Evolutionary conservation across 2,888 invertebrate genomes (phyloP).

Genomic region (Sinelater perroti): DNA sequence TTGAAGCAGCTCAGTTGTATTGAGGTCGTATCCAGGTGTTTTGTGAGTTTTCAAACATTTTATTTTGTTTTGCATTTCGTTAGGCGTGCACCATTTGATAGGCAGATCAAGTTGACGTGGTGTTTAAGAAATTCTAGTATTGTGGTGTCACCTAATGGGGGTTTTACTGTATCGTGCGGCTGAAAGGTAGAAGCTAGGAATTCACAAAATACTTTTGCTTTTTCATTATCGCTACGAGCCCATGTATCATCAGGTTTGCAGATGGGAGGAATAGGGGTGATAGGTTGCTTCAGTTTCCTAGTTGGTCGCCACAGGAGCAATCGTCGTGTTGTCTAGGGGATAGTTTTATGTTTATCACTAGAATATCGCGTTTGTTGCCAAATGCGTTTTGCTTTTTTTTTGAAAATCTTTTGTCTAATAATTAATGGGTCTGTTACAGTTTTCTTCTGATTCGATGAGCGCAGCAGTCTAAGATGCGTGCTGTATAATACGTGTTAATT

Average conservation of each 20-base stretch:
- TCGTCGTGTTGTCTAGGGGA: conserved; percentile 1
- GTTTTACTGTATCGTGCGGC: not conserved
- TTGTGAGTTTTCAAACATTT: too few species aligned
- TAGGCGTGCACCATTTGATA: not conserved
- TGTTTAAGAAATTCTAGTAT: too few species aligned
- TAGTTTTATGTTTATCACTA: not conserved
- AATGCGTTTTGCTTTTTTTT: conserved; percentile 3
- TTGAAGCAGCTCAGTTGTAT: too few species aligned
- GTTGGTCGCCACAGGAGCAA: conserved; percentile 11
- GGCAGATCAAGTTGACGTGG: not conserved
- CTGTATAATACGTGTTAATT: not conserved
- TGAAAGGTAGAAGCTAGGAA: not conserved
- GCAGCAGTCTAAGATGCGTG: not conserved
- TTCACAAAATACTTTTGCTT: conserved; percentile 2
- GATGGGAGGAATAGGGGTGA: conserved; percentile 9
- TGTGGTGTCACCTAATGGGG: too few species aligned
- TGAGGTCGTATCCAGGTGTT: too few species aligned
- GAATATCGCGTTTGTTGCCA: conserved; percentile 1
- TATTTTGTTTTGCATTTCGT: too few species aligned
- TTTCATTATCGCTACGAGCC: not conserved
- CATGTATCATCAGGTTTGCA: not conserved
- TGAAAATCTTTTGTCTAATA: not conserved
- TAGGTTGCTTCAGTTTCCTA: not conserved
- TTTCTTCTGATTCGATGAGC: not conserved
- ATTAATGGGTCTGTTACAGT: not conserved